Conservation (phyloP, 1,140 invertebrate species). For the Brachionus paranguensis region DNA sequence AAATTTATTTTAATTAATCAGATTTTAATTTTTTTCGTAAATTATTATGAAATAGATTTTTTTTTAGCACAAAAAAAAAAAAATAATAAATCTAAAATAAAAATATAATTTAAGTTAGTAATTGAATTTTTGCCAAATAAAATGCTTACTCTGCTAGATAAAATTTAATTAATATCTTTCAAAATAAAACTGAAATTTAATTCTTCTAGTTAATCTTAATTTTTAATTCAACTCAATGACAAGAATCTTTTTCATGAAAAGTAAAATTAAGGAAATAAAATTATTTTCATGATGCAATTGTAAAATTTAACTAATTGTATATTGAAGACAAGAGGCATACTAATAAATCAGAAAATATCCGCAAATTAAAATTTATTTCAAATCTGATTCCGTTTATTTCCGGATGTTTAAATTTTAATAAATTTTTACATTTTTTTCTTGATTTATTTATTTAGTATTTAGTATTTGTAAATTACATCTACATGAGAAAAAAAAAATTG, state of each 20-base stretch:
- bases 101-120: background rate
- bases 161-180: conserved; percentile 18
- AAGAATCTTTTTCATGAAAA: background rate
- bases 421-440: background rate
- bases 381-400: background rate
- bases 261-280: conserved; percentile 31
- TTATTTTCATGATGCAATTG: background rate
- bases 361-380: conserved; percentile 9
- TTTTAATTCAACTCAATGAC: conserved; percentile 8
- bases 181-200: background rate
- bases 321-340: background rate
- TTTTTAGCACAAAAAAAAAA: too few relatives aligned
- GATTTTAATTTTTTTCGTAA: too few relatives aligned
- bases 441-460: background rate
- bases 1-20: too few relatives aligned
- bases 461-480: background rate
- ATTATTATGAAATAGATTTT: too few relatives aligned
- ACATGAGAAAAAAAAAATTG: background rate
- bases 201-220: background rate
- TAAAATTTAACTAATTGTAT: background rate
- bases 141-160: background rate
- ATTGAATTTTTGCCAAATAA: background rate
- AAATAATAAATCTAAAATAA: too few relatives aligned
- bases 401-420: background rate
- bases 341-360: conserved; percentile 16